phyloP scores from a whole-genome alignment of 1,140 invertebrate genomes.

The Chymomyza costata region DNA sequence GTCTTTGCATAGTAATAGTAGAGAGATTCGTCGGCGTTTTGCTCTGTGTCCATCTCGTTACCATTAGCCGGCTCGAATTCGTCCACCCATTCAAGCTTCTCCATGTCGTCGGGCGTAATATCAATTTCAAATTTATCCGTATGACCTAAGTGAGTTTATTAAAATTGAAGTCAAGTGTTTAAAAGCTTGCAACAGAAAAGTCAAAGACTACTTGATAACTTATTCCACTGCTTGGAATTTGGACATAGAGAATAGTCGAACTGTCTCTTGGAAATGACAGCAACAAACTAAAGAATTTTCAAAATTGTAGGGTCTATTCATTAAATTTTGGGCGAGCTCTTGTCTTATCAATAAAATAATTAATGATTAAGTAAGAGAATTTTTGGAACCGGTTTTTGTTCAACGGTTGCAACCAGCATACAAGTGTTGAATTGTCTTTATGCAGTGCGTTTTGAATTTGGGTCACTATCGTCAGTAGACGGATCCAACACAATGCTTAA shows the following conservation, averaged over 20 bases:
- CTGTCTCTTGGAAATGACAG: not conserved
- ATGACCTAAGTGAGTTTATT: slow-evolving; percentile 26
- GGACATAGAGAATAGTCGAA: not conserved
- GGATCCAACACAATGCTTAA: not conserved
- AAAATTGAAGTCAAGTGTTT: not conserved
- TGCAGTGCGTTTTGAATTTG: not conserved
- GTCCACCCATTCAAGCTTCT: slow-evolving; percentile 79
- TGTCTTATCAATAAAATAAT: too few species aligned
- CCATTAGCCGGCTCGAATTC: slow-evolving; percentile 75
- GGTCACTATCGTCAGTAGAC: slow-evolving; percentile 12
- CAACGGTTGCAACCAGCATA: too few species aligned
- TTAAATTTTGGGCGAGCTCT: too few species aligned
- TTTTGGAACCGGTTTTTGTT: too few species aligned
- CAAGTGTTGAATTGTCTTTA: too few species aligned
- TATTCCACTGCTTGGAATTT: too few species aligned
- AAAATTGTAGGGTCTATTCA: too few species aligned
- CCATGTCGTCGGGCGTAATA: slow-evolving; percentile 79
- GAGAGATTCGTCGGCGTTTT: slow-evolving; percentile 52
- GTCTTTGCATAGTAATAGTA: slow-evolving; percentile 78
- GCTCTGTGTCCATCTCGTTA: slow-evolving; percentile 16
- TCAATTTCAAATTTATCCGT: slow-evolving; percentile 75
- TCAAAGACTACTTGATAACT: too few species aligned
- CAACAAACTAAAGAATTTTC: too few species aligned
- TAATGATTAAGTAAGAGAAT: too few species aligned
- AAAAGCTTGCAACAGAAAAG: too few species aligned